A percentile compares a stretch with the other conserved stretches of the same genome.
These are phyloP conservation scores for Brotula barbata DNA, from an alignment of 2,797 vertebrate species.

Conservation along the genomic window DNA sequence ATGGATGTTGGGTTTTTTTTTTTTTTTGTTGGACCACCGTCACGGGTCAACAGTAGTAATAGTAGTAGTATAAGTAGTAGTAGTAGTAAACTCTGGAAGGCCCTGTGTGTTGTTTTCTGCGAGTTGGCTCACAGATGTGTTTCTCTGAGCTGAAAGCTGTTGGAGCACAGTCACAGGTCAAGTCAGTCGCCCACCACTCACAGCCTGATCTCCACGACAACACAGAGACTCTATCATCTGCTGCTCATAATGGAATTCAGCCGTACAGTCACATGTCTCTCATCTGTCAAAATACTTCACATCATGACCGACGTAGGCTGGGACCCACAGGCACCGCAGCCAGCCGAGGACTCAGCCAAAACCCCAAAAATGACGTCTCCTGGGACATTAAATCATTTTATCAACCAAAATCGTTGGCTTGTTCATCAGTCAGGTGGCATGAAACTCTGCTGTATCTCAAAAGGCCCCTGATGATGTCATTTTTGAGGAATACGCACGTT, in stretches of 20 bases:
- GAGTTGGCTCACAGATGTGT: slow-evolving; percentile 29
- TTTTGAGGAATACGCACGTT: too few species aligned
- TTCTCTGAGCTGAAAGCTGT: slow-evolving; percentile 32
- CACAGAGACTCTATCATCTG: slow-evolving; percentile 71
- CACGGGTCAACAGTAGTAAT: too few species aligned
- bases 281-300: slow-evolving; percentile 71
- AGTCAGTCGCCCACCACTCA: slow-evolving; percentile 66
- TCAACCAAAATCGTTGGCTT: too few species aligned
- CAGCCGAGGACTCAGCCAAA: slow-evolving; percentile 33
- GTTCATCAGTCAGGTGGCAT: too few species aligned
- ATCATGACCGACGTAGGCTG: slow-evolving; percentile 39
- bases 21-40: too few species aligned
- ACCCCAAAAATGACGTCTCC: slow-evolving; percentile 14
- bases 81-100: background rate
- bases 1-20: too few species aligned
- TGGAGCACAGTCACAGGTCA: slow-evolving; percentile 55
- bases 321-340: slow-evolving; percentile 41
- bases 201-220: slow-evolving; percentile 51
- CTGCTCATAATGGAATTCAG: slow-evolving; percentile 67
- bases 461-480: too few species aligned
- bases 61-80: background rate
- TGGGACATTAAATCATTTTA: background rate
- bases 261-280: slow-evolving; percentile 72
- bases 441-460: too few species aligned
- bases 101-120: slow-evolving; percentile 21